These are phyloP conservation scores for Falcunculus frontatus DNA, from an alignment of 2,113 vertebrate genomes.

Conservation along the genomic window DNA sequence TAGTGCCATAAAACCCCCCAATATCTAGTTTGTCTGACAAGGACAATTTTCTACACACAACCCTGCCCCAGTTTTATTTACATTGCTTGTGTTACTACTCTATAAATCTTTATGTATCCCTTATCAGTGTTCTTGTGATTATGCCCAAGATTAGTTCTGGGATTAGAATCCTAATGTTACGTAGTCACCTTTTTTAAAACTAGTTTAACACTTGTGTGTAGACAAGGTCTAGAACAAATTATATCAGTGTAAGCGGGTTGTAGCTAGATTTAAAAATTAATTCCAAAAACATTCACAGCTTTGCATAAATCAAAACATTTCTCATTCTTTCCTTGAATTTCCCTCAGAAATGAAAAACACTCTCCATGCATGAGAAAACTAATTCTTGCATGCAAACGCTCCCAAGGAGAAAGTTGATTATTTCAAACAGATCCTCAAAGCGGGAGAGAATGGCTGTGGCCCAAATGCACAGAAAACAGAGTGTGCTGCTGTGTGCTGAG, in stretches of 20 bases:
- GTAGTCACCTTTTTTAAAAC: not conserved
- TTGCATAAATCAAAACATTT: slow-evolving; percentile 42
- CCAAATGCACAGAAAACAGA: not conserved
- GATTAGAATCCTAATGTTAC: not conserved
- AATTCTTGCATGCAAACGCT: slow-evolving; percentile 39
- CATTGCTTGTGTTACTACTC: not conserved
- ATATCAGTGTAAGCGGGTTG: not conserved
- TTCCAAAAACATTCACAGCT: slow-evolving; percentile 34
- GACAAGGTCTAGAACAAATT: not conserved
- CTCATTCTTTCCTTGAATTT: slow-evolving; percentile 22
- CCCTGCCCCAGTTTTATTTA: not conserved
- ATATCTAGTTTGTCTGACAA: not conserved
- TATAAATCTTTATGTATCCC: not conserved
- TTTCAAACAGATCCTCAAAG: not conserved
- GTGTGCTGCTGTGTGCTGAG: not conserved
- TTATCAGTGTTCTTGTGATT: not conserved
- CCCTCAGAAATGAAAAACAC: slow-evolving; percentile 8
- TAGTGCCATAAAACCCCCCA: not conserved
- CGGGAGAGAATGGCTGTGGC: not conserved
- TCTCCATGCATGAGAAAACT: slow-evolving; percentile 23
- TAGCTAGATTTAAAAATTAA: slow-evolving; percentile 41
- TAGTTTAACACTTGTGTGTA: not conserved
- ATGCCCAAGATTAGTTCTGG: not conserved
- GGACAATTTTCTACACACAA: not conserved
- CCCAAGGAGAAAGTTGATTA: slow-evolving; percentile 8